phyloP scores from a whole-genome alignment of 2,113 vertebrate species.

The Ctenodactylus gundi region DNA sequence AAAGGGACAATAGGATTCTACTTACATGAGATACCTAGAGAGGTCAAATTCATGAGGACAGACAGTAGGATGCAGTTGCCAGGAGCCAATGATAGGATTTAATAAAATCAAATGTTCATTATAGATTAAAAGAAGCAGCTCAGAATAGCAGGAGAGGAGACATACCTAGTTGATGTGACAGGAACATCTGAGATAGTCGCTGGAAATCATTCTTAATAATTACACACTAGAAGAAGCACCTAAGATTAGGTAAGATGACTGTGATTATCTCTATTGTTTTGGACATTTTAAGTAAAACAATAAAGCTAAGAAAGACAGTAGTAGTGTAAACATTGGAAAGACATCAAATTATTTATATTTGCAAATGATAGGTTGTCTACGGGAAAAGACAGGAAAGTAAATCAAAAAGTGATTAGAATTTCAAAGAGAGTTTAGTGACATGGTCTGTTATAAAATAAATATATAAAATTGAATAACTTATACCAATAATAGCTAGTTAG shows the following conservation, averaged over 20 bases:
- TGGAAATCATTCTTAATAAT: background rate
- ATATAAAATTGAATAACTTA: slow-evolving; percentile 18
- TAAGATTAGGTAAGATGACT: background rate
- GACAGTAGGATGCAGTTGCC: background rate
- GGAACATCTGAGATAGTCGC: background rate
- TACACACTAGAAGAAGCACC: background rate
- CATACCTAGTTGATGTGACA: background rate
- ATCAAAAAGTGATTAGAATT: slow-evolving; percentile 18
- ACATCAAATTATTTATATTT: slow-evolving; percentile 30
- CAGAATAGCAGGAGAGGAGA: background rate
- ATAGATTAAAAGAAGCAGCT: background rate
- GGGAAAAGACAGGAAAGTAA: slow-evolving; percentile 7
- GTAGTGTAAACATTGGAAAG: slow-evolving; percentile 5
- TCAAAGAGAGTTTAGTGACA: slow-evolving; percentile 18
- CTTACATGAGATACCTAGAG: background rate
- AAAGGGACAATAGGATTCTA: background rate
- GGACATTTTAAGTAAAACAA: slow-evolving; percentile 10
- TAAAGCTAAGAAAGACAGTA: background rate
- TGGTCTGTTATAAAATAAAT: slow-evolving; percentile 42
- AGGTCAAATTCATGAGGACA: background rate
- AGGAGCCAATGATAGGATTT: background rate
- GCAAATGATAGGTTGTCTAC: background rate
- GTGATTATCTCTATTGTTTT: background rate
- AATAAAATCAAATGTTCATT: background rate
- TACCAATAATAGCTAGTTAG: background rate